A percentile compares a stretch with the other conserved stretches of the same genome.
Conservation (phyloP, 2,113 vertebrate species). For the Archilochus colubris region DNA sequence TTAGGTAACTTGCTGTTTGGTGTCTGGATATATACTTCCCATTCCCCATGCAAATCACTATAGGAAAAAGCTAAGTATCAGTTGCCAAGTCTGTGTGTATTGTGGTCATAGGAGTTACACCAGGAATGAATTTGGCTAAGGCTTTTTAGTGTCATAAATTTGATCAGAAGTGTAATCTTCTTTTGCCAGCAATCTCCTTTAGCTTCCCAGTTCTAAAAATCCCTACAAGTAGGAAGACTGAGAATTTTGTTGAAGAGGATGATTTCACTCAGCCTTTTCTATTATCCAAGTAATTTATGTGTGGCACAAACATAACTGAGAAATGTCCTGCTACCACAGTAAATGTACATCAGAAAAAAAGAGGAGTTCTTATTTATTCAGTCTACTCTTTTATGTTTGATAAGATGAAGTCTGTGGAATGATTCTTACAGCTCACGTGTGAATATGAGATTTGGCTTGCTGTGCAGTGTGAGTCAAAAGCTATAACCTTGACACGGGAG, state of each 20-base stretch:
- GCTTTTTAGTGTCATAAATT: neutral
- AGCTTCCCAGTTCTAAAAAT: neutral
- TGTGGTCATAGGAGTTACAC: neutral
- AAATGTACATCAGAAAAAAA: neutral
- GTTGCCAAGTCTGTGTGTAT: neutral
- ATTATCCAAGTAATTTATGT: neutral
- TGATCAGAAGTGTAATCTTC: neutral
- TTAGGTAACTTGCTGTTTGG: neutral
- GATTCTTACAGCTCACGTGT: neutral
- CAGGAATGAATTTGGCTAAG: neutral
- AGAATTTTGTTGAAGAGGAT: neutral
- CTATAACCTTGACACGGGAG: neutral
- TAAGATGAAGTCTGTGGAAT: neutral
- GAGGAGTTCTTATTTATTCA: neutral
- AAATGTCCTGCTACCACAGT: neutral
- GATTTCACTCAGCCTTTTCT: neutral
- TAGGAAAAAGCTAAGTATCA: neutral
- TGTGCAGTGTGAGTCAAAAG: neutral
- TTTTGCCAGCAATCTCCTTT: neutral
- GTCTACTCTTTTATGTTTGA: neutral
- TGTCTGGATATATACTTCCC: neutral
- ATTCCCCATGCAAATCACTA: neutral
- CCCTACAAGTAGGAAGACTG: neutral
- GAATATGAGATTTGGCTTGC: neutral
- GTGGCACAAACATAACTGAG: neutral